phyloP scores from a whole-genome alignment of 1,140 invertebrate species.

The Anastrepha ludens region DNA sequence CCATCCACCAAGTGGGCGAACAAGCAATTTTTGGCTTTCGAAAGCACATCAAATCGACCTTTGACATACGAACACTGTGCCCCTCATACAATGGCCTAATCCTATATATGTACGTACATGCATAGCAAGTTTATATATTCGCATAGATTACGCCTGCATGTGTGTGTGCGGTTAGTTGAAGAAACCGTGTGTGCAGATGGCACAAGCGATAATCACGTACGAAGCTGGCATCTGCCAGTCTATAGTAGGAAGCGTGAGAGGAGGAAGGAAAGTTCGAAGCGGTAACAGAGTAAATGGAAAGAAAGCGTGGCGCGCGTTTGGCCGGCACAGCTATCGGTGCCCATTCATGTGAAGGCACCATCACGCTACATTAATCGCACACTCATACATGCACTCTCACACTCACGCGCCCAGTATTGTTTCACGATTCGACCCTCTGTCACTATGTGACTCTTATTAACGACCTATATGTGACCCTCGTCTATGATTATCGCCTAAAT shows the following conservation, averaged over 20 bases:
- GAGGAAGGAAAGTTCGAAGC: neutral
- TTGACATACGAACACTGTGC: neutral
- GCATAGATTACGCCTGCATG: too few species aligned
- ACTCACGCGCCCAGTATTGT: neutral
- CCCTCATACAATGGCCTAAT: neutral
- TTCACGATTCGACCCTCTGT: neutral
- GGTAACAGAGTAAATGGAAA: neutral
- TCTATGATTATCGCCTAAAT: constrained; percentile 33
- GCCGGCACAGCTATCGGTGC: too few species aligned
- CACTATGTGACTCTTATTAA: constrained; percentile 4
- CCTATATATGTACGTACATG: neutral
- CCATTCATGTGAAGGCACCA: too few species aligned
- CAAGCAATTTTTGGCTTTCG: constrained; percentile 32
- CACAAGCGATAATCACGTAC: constrained; percentile 44
- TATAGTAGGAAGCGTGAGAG: neutral
- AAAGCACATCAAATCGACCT: constrained; percentile 45
- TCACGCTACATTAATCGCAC: neutral
- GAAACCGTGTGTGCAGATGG: neutral
- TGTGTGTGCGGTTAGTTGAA: neutral
- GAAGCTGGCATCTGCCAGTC: constrained; percentile 21
- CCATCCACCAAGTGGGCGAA: neutral
- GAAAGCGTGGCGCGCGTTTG: too few species aligned
- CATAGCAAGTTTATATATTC: too few species aligned
- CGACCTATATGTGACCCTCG: constrained; percentile 21
- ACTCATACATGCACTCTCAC: neutral